phyloP scores from a whole-genome alignment of 2,113 vertebrate species.

The Felis chaus region DNA sequence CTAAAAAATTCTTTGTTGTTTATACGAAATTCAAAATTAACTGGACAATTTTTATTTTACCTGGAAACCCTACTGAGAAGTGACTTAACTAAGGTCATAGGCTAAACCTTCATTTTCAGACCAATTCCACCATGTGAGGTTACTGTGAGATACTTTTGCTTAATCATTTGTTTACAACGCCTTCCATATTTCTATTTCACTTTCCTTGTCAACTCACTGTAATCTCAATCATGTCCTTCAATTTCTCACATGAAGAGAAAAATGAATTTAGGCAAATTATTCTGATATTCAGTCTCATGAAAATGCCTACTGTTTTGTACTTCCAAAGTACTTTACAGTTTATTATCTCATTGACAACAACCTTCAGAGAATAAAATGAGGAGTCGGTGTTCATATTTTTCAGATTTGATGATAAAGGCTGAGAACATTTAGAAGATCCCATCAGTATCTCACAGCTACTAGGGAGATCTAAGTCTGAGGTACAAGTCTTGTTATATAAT shows the following conservation, averaged over 20 bases:
- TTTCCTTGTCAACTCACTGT: neutral
- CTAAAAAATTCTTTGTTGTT: neutral
- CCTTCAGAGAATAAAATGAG: neutral
- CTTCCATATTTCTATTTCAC: neutral
- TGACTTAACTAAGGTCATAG: neutral
- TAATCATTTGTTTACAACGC: neutral
- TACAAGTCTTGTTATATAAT: neutral
- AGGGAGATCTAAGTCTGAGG: neutral
- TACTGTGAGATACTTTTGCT: neutral
- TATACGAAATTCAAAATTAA: neutral
- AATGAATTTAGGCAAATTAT: neutral
- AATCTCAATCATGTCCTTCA: neutral
- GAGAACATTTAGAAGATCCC: neutral
- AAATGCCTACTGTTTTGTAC: neutral
- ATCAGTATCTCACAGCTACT: neutral
- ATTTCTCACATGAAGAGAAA: neutral
- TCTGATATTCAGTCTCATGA: neutral
- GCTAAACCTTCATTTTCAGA: neutral
- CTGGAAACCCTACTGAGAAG: neutral
- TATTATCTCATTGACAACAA: neutral
- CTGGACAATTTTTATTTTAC: neutral
- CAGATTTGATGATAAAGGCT: neutral
- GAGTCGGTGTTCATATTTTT: neutral
- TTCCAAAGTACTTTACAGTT: neutral
- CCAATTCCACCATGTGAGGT: rapidly evolving